A percentile compares a stretch with the other conserved stretches of the same genome.
Evolutionary conservation across 2,888 invertebrate genomes (phyloP).

Genomic region (Andricus quercusramuli): DNA sequence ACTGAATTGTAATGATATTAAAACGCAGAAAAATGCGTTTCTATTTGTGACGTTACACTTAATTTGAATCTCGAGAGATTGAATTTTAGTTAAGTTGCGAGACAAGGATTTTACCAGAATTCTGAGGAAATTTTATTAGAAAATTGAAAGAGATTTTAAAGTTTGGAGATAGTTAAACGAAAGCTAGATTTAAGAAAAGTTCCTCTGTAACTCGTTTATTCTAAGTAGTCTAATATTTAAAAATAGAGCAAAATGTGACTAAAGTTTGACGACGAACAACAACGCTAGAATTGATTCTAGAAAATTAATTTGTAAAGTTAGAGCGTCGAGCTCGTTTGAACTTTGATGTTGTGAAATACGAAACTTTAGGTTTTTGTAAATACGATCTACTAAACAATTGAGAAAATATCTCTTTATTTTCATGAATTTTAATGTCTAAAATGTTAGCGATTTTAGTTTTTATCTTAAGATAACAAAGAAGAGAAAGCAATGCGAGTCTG

Average conservation of each 20-base stretch:
- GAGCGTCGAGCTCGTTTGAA: slow-evolving; percentile 23
- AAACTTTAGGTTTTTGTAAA: slow-evolving; percentile 26
- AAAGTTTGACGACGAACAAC: not conserved
- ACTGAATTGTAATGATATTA: slow-evolving; percentile 37
- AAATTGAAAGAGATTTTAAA: not conserved
- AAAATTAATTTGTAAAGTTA: not conserved
- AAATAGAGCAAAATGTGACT: not conserved
- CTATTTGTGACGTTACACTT: not conserved
- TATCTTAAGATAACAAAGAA: slow-evolving; percentile 17
- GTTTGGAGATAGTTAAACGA: not conserved
- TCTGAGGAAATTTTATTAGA: not conserved
- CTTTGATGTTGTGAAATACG: slow-evolving; percentile 4
- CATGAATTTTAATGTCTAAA: not conserved
- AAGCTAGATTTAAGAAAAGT: not conserved
- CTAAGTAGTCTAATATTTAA: slow-evolving; percentile 9
- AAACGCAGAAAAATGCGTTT: not conserved
- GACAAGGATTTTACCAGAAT: not conserved
- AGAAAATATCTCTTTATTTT: slow-evolving; percentile 26
- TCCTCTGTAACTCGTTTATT: not conserved
- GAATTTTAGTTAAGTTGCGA: not conserved
- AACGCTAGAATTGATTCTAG: not conserved
- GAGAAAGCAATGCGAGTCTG: slow-evolving; percentile 13
- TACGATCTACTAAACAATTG: slow-evolving; percentile 14
- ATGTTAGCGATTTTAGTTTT: slow-evolving; percentile 8
- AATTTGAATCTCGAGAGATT: not conserved